Evolutionary conservation across 1,140 invertebrate genomes (phyloP), one percentile per base, ranked within the genome.

Genomic region (Zaprionus nigranus): DNA sequence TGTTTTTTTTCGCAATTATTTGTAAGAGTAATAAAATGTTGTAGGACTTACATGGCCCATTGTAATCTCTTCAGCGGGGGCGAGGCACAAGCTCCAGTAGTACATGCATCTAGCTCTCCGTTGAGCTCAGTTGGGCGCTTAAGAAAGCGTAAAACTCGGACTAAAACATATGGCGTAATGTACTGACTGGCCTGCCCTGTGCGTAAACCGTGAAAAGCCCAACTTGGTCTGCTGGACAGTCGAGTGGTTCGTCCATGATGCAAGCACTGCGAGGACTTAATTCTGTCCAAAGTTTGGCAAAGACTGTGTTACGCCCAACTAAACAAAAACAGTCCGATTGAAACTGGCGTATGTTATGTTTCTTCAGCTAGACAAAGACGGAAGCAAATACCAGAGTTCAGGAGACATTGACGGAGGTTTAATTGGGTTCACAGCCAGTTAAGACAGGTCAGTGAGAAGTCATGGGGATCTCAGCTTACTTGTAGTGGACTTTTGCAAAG

Each of bases 141-240:
- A 77, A 82, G 79, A 86, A 86, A 86, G 82, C 82, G 82, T 82
- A 66, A 86, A 86, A 65, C 13, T 46, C 51, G 36, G 53, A 61
- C 61, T 63, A 62, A 66, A 63, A 58, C 72, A 67, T 64, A 24
- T 71, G 70, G 64, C 38, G 67, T 77, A 81, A 81, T 62, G 36
- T 7, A 26, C 43, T 38, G 38, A 5, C n/a, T 43, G 51, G 59
- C 24, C 17, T 7, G n/a, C 40, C 20, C n/a, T 72, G 61, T 73
- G 70, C 56, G 70, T 38, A 43, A 66, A 56, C 70, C 70, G 62
- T 66, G 63, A 73, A 61, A 56, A 66, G n/a, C 20, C 26, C n/a
- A 49, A 43, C 28, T 28, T 26, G 36, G 34, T 28, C 20, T 28
- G 34, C 46, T 40, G 58, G 58, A 20, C 67, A 70, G 17, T 63